phyloP scores from a whole-genome alignment of 2,888 invertebrate genomes.

The Agriotes lineatus region DNA sequence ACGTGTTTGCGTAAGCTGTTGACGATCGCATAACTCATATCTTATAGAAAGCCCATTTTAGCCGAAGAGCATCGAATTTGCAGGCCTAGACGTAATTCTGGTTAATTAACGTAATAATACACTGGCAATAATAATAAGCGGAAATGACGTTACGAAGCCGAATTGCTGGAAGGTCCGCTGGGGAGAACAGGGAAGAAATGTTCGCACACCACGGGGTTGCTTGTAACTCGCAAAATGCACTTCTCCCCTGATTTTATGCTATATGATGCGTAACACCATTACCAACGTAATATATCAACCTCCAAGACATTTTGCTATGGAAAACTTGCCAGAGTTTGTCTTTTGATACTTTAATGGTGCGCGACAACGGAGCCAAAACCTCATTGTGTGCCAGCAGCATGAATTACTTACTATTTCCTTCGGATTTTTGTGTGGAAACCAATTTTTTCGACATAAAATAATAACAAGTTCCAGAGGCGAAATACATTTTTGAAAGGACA shows the following conservation, averaged over 20 bases:
- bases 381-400: background rate
- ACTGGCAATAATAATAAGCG: background rate
- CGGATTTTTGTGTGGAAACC: too few species aligned
- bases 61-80: too few species aligned
- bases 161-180: background rate
- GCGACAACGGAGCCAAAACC: constrained; percentile 2
- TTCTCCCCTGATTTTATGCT: constrained; percentile 45
- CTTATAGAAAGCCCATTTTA: too few species aligned
- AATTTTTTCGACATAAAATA: too few species aligned
- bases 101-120: too few species aligned
- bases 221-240: constrained; percentile 43
- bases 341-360: constrained; percentile 11
- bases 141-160: constrained; percentile 3
- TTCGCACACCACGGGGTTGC: constrained; percentile 19
- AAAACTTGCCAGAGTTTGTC: constrained; percentile 16
- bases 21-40: too few species aligned
- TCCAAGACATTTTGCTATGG: constrained; percentile 37
- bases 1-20: too few species aligned
- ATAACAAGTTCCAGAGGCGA: too few species aligned
- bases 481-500: background rate
- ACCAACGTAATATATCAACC: constrained; percentile 47
- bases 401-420: background rate
- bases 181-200: constrained; percentile 7
- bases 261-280: constrained; percentile 49
- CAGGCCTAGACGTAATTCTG: too few species aligned